These are phyloP conservation scores for Hirudinaria manillensis DNA, from an alignment of 2,888 invertebrate genomes.

Conservation along the genomic window DNA sequence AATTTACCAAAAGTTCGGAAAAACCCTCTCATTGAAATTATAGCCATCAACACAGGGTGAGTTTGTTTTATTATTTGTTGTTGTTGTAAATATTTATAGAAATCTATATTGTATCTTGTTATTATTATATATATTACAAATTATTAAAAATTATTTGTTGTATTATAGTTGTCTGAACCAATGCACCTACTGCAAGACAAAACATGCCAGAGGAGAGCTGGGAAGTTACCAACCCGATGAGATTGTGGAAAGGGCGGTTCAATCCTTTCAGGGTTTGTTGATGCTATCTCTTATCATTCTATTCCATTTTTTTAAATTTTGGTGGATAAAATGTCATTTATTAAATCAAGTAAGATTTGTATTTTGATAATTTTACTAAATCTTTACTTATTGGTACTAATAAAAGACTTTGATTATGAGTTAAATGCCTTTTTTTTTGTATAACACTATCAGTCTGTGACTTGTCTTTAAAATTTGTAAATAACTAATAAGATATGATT, in stretches of 20 bases:
- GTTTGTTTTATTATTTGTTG: slow-evolving; percentile 20
- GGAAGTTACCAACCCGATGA: slow-evolving; percentile 85
- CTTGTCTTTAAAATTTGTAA: too few relatives aligned
- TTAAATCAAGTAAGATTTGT: not conserved
- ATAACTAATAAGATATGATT: not conserved
- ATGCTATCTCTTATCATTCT: not conserved
- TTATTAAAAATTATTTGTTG: not conserved
- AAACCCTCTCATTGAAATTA: slow-evolving; percentile 93
- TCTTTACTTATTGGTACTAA: too few relatives aligned
- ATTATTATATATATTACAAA: not conserved
- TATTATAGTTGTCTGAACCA: slow-evolving; percentile 76
- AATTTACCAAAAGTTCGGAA: slow-evolving; percentile 86
- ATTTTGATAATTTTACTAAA: not conserved
- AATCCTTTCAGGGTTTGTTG: slow-evolving; percentile 62
- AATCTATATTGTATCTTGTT: not conserved
- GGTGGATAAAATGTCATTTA: not conserved
- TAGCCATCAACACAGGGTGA: slow-evolving; percentile 83
- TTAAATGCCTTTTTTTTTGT: too few relatives aligned
- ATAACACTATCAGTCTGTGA: too few relatives aligned
- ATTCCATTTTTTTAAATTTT: not conserved
- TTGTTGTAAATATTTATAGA: not conserved
- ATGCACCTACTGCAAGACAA: slow-evolving; percentile 97
- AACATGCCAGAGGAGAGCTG: slow-evolving; percentile 91
- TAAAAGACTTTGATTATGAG: too few relatives aligned
- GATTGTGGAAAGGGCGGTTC: slow-evolving; percentile 76